Conservation (phyloP, 2,888 invertebrate genomes). For the Thalpophila matura region DNA sequence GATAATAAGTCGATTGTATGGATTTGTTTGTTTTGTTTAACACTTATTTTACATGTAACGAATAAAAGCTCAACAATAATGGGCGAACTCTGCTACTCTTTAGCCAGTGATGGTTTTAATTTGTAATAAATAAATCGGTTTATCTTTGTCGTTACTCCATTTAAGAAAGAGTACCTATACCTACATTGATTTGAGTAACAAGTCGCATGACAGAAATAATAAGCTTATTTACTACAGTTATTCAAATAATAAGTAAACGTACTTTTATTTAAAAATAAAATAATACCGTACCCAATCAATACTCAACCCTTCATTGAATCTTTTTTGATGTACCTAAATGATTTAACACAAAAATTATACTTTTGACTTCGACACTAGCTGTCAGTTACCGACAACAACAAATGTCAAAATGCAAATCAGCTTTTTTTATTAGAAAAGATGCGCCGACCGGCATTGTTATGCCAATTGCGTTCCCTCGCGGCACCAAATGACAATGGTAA, state of each 20-base stretch:
- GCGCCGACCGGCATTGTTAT: slow-evolving; percentile 76
- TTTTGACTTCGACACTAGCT: slow-evolving; percentile 64
- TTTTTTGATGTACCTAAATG: slow-evolving; percentile 41
- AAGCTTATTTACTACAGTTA: too few relatives aligned
- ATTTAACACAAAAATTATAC: slow-evolving; percentile 40
- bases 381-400: slow-evolving; percentile 66
- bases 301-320: slow-evolving; percentile 36
- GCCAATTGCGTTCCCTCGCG: slow-evolving; percentile 69
- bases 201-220: not conserved
- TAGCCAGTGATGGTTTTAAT: not conserved
- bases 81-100: slow-evolving; percentile 6
- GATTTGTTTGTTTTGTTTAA: slow-evolving; percentile 55
- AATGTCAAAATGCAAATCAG: slow-evolving; percentile 78
- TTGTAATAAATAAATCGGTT: not conserved
- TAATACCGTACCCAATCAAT: slow-evolving; percentile 41
- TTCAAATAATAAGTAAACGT: not conserved
- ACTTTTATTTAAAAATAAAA: too few relatives aligned
- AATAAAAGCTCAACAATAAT: slow-evolving; percentile 42
- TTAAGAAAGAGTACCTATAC: not conserved
- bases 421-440: slow-evolving; percentile 71
- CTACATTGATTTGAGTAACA: not conserved
- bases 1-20: slow-evolving; percentile 60
- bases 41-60: slow-evolving; percentile 55
- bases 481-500: slow-evolving; percentile 70
- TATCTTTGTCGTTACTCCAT: not conserved